These are phyloP conservation scores for Leptinotarsa defecta DNA, from an alignment of 1,140 invertebrate species.

Conservation along the genomic window DNA sequence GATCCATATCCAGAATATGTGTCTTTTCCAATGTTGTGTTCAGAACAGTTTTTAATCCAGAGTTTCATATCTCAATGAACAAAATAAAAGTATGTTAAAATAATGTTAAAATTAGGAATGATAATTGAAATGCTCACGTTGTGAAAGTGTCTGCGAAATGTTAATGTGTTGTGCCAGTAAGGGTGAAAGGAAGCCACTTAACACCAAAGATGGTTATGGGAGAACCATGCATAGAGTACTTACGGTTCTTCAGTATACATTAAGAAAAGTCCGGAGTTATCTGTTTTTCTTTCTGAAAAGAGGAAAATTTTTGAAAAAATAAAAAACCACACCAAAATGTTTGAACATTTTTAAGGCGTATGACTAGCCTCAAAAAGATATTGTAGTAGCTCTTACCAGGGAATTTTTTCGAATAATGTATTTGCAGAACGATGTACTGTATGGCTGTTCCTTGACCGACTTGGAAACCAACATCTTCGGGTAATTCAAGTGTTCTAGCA, in stretches of 20 bases:
- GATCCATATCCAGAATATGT: too few species aligned
- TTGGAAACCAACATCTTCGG: conserved; percentile 83
- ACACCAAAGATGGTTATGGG: conserved; percentile 12
- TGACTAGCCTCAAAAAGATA: neutral
- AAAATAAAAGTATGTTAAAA: neutral
- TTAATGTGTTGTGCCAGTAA: conserved; percentile 17
- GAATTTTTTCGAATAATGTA: conserved; percentile 86
- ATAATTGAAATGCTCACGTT: conserved; percentile 16
- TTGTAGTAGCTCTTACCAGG: conserved; percentile 59
- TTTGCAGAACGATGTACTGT: conserved; percentile 86
- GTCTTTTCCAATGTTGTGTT: neutral
- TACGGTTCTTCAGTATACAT: conserved; percentile 77
- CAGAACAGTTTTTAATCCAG: neutral
- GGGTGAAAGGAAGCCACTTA: conserved; percentile 11
- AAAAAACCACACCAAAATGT: too few species aligned
- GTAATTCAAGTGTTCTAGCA: conserved; percentile 83
- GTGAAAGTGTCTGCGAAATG: conserved; percentile 13
- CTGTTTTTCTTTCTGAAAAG: conserved; percentile 53
- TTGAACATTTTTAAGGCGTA: too few species aligned
- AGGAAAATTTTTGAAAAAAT: neutral
- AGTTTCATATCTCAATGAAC: neutral
- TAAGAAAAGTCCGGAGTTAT: conserved; percentile 81
- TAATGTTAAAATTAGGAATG: neutral
- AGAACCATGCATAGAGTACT: conserved; percentile 48
- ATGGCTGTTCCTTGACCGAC: conserved; percentile 74